These are phyloP conservation scores for Tyrannus savana DNA, from an alignment of 2,113 vertebrate species.

Conservation along the genomic window DNA sequence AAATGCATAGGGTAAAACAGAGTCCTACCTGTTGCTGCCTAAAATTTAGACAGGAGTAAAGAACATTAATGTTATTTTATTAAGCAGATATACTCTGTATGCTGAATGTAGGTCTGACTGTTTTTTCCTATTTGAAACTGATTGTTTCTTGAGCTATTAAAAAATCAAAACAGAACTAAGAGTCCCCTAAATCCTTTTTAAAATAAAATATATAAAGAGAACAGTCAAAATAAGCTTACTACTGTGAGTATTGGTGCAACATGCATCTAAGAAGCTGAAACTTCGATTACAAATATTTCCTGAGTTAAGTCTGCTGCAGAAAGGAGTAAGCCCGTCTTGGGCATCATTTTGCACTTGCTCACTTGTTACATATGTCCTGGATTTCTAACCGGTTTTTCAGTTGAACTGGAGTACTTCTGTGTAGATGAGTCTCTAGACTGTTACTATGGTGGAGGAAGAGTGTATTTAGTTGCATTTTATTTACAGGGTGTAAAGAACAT, in stretches of 20 bases:
- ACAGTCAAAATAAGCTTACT: not conserved
- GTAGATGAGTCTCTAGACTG: not conserved
- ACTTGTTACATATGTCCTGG: not conserved
- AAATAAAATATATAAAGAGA: not conserved
- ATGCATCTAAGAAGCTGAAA: not conserved
- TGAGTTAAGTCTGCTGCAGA: not conserved
- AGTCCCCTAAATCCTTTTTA: not conserved
- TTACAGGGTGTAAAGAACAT: not conserved
- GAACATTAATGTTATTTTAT: not conserved
- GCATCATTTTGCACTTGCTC: not conserved
- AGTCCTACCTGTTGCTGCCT: not conserved
- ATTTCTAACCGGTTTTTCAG: not conserved
- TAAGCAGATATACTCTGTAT: not conserved
- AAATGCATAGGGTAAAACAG: not conserved
- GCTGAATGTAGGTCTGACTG: not conserved
- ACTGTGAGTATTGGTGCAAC: not conserved
- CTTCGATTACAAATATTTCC: not conserved
- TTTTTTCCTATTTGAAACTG: not conserved
- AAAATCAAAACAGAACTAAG: not conserved
- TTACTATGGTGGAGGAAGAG: not conserved
- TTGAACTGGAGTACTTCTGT: not conserved
- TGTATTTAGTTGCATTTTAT: not conserved
- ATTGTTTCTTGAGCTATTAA: not conserved
- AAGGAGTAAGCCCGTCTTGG: not conserved
- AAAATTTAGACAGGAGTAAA: not conserved